phyloP scores from a whole-genome alignment of 2,797 vertebrate species.

The Eremophila alpestris region DNA sequence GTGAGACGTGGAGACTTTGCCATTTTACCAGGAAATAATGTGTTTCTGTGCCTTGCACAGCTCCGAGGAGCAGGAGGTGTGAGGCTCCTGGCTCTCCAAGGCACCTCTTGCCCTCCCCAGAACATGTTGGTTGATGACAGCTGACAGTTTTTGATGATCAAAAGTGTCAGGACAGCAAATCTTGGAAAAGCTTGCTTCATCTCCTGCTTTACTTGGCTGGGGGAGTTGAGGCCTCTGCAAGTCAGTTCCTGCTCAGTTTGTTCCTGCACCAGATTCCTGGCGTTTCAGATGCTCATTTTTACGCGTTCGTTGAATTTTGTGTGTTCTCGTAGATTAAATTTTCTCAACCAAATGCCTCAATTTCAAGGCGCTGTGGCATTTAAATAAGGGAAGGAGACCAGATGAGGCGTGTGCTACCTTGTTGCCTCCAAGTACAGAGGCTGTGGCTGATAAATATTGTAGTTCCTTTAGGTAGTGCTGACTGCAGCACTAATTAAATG shows the following conservation, averaged over 20 bases:
- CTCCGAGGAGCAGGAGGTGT: not conserved
- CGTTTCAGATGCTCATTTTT: not conserved
- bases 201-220: not conserved
- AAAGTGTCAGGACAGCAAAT: not conserved
- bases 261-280: not conserved
- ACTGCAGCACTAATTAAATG: constrained; percentile 43
- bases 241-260: not conserved
- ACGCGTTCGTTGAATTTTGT: not conserved
- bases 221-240: not conserved
- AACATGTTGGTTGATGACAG: not conserved
- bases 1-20: rapidly evolving
- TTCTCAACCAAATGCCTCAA: not conserved
- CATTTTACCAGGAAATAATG: not conserved
- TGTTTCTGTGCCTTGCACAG: not conserved
- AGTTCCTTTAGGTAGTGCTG: constrained; percentile 45
- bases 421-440: not conserved
- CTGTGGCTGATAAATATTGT: constrained; percentile 25
- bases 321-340: not conserved
- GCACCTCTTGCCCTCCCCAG: not conserved
- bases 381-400: not conserved
- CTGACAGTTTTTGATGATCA: not conserved
- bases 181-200: not conserved
- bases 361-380: not conserved
- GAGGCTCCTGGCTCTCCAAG: not conserved
- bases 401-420: not conserved